These are phyloP conservation scores for Nycteola revayana DNA, from an alignment of 2,888 invertebrate species.

Conservation along the genomic window DNA sequence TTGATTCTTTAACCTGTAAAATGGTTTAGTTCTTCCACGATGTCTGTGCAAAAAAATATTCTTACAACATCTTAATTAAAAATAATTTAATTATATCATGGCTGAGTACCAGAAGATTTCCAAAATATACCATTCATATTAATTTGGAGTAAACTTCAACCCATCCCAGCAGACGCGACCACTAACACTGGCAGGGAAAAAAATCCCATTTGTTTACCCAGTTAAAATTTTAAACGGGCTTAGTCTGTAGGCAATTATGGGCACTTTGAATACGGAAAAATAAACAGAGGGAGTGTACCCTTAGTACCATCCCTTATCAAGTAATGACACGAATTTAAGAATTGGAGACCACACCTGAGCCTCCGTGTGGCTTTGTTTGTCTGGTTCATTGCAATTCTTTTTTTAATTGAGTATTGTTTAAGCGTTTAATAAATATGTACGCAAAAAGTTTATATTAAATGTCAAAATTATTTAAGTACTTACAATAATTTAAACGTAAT, in stretches of 20 bases:
- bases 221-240: constrained; percentile 53
- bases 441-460: too few relatives aligned
- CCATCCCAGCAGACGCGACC: constrained; percentile 15
- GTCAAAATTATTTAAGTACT: too few relatives aligned
- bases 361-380: constrained; percentile 19
- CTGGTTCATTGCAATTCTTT: too few relatives aligned
- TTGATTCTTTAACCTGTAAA: too few relatives aligned
- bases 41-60: too few relatives aligned
- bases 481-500: too few relatives aligned
- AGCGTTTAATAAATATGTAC: too few relatives aligned
- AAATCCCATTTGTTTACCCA: constrained; percentile 33
- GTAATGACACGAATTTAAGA: constrained; percentile 63
- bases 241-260: constrained; percentile 56
- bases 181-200: constrained; percentile 22
- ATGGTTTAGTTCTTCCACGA: too few relatives aligned
- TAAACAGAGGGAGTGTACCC: constrained; percentile 59
- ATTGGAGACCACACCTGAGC: constrained; percentile 63
- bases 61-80: too few relatives aligned
- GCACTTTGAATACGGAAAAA: constrained; percentile 50
- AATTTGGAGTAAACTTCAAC: constrained; percentile 6
- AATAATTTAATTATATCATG: too few relatives aligned
- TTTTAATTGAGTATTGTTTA: too few relatives aligned
- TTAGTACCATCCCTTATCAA: constrained; percentile 54
- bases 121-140: constrained; percentile 1
- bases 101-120: not conserved